Evolutionary conservation across 2,888 invertebrate species (phyloP), one percentile per base, ranked within the genome.

Genomic region (Odontothrips loti): DNA sequence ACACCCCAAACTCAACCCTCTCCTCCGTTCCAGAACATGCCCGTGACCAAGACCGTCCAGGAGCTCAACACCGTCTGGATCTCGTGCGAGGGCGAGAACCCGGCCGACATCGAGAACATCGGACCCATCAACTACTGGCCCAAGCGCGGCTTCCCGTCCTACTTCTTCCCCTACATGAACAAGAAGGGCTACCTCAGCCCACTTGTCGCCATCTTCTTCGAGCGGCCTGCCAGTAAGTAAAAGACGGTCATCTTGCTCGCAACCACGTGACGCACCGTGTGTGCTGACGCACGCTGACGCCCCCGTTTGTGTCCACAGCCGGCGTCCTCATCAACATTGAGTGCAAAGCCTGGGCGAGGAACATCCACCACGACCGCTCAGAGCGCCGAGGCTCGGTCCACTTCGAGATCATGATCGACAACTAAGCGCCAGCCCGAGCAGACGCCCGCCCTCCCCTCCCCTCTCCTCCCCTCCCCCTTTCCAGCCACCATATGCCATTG

Each of bases 81-180:
- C 20, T 94, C 95, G 9, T 99, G 98, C 87, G 93, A 95, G 85
- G 98, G 98, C 79, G 97, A 97, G 90, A 96, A 95, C 87, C 94
- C 96, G 0, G 94, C 95, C 0, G 98, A 98, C 88, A 90, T 93
- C 82, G 98, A 98, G 88, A 95, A 96, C 87, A 91, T 98, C 83
- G 98, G 98, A 0, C 92, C 93, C 1, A 90, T 98, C 82, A 89
- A 91, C 82, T 97, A 97, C 88, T 89, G 92, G 83, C 96, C 96
- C 0, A 90, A 92, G 84, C 91, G 92, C 84, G 96, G 96, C 81
- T 96, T 96, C 86, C 95, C 96, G 0, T 95, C 95, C 2, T 96
- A 94, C 86, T 97, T 94, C 88, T 97, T 95, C 89, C 97, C 97
- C 0, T 97, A 92, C 87, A 92, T 92, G 85, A 96, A 96, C 87